Evolutionary conservation across 2,888 invertebrate genomes (phyloP).

Genomic region (Dione vanillae): DNA sequence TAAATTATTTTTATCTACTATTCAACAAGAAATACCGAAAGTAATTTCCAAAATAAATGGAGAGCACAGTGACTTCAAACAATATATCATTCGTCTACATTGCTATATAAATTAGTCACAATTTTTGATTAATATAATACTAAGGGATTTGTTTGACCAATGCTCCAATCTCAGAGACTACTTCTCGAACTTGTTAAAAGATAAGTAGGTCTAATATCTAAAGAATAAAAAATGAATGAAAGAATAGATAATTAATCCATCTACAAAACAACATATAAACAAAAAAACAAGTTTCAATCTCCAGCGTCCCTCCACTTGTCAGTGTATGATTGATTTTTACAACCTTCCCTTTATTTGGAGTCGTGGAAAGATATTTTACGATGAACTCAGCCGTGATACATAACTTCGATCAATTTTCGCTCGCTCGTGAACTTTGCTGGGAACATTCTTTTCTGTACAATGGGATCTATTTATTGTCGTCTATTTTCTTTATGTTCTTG

Average conservation of each 20-base stretch:
- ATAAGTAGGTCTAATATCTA: too few relatives aligned
- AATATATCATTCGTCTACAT: too few relatives aligned
- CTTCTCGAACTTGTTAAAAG: too few relatives aligned
- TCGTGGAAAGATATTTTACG: slow-evolving; percentile 41
- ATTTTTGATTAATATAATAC: too few relatives aligned
- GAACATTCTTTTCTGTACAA: slow-evolving; percentile 26
- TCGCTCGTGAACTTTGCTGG: slow-evolving; percentile 39
- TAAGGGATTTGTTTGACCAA: too few relatives aligned
- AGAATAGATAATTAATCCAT: not conserved
- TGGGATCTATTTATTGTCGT: slow-evolving; percentile 21
- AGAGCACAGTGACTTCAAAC: too few relatives aligned
- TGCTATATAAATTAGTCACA: not conserved
- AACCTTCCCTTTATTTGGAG: slow-evolving; percentile 35
- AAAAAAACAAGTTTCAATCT: slow-evolving; percentile 2
- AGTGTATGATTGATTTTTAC: slow-evolving; percentile 43
- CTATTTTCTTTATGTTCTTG: slow-evolving; percentile 1
- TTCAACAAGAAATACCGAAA: too few relatives aligned
- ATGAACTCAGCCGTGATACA: slow-evolving; percentile 46
- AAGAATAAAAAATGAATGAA: not conserved
- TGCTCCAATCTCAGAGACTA: too few relatives aligned
- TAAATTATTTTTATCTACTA: too few relatives aligned
- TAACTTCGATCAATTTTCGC: slow-evolving; percentile 47
- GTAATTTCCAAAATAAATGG: too few relatives aligned
- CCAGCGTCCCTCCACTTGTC: slow-evolving; percentile 21
- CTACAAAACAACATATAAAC: not conserved